phyloP scores from a whole-genome alignment of 2,888 invertebrate genomes.

The Coelinius sp. region DNA sequence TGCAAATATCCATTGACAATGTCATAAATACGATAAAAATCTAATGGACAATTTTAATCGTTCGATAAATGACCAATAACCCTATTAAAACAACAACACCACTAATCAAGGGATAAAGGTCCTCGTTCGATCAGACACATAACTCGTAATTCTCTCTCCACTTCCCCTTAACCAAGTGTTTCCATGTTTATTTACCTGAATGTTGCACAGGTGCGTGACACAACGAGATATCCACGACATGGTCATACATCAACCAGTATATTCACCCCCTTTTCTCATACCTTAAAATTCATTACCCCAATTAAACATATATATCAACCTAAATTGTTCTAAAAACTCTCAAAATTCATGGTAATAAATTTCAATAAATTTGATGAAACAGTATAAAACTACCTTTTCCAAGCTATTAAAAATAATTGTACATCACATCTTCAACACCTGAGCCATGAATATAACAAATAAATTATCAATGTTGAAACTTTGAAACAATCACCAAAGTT shows the following conservation, averaged over 20 bases:
- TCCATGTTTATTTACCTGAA: constrained; percentile 3
- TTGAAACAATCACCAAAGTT: neutral
- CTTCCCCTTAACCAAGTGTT: too few relatives aligned
- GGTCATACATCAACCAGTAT: neutral
- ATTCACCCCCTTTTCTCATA: neutral
- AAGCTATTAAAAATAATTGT: neutral
- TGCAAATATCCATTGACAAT: neutral
- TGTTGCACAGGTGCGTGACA: neutral
- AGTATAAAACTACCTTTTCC: neutral
- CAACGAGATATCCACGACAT: neutral
- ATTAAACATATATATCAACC: neutral
- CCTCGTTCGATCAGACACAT: neutral
- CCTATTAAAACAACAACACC: neutral
- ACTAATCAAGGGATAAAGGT: neutral
- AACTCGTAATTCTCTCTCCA: neutral
- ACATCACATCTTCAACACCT: neutral
- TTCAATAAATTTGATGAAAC: too few relatives aligned
- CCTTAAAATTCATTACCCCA: neutral
- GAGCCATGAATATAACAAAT: neutral
- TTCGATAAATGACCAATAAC: neutral
- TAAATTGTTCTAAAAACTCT: too few relatives aligned
- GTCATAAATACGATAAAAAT: neutral
- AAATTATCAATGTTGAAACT: neutral
- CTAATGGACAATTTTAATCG: neutral
- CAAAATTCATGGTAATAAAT: too few relatives aligned